These are phyloP conservation scores for Pterobdella sp. DNA, from an alignment of 2,888 invertebrate genomes.

Conservation along the genomic window DNA sequence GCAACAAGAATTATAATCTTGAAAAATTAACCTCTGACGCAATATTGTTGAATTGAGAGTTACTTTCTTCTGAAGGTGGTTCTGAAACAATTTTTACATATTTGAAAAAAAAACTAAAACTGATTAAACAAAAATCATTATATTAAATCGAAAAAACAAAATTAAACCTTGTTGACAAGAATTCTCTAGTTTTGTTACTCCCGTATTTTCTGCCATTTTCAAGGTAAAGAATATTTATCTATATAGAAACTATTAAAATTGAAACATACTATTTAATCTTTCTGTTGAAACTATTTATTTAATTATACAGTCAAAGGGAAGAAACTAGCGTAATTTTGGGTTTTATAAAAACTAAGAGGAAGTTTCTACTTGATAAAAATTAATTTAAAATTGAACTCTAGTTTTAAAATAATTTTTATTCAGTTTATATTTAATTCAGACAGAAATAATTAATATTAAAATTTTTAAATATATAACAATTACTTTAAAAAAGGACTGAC, in stretches of 20 bases:
- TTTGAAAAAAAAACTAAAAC: not conserved
- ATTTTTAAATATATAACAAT: too few relatives aligned
- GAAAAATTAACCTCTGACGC: conserved; percentile 13
- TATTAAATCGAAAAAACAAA: not conserved
- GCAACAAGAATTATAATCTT: too few relatives aligned
- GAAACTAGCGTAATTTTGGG: not conserved
- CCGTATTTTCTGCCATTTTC: conserved; percentile 8
- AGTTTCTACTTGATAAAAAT: conserved; percentile 8
- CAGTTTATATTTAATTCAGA: too few relatives aligned
- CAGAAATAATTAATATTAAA: too few relatives aligned
- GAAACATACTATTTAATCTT: not conserved
- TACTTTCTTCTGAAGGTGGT: not conserved
- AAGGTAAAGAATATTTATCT: not conserved
- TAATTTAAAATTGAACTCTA: not conserved
- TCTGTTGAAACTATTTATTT: not conserved
- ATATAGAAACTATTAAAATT: not conserved
- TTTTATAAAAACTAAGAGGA: conserved; percentile 6
- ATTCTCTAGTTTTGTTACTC: conserved; percentile 1
- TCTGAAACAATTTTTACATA: not conserved
- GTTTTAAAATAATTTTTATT: too few relatives aligned
- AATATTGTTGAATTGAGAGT: not conserved
- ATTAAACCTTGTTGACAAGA: conserved; percentile 2
- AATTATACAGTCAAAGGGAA: not conserved
- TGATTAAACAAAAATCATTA: not conserved
- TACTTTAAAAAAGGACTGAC: not conserved